Percentiles rank a stretch among this genome's conserved stretches.
phyloP scores from a whole-genome alignment of 2,888 invertebrate species.

The Drosophila trichaetosa region DNA sequence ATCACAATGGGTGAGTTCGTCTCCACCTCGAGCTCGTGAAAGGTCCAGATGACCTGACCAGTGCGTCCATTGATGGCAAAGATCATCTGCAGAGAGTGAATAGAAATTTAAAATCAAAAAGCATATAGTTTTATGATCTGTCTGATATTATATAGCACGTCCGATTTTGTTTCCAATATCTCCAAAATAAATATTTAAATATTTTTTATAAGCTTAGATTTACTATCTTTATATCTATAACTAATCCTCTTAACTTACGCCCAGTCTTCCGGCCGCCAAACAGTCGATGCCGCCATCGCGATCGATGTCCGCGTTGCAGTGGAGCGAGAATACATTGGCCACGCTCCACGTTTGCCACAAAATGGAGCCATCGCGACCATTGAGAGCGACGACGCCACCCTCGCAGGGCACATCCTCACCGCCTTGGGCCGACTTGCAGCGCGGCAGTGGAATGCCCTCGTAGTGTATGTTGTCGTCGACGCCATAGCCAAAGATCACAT shows the following conservation, averaged over 20 bases:
- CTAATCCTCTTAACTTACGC: constrained; percentile 85
- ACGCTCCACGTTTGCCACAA: constrained; percentile 91
- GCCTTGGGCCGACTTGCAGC: constrained; percentile 88
- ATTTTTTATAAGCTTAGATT: too few relatives aligned
- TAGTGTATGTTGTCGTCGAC: constrained; percentile 86
- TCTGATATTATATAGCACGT: neutral
- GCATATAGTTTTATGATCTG: neutral
- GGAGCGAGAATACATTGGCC: constrained; percentile 90
- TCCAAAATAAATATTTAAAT: neutral
- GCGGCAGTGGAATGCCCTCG: constrained; percentile 87
- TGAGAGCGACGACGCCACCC: constrained; percentile 91
- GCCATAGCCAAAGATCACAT: constrained; percentile 91
- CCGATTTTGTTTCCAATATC: neutral
- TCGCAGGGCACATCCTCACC: constrained; percentile 89
- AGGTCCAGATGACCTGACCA: constrained; percentile 89
- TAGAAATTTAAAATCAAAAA: neutral
- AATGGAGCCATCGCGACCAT: constrained; percentile 89
- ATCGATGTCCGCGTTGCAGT: constrained; percentile 90
- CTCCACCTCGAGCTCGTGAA: constrained; percentile 82
- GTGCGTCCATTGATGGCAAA: constrained; percentile 89
- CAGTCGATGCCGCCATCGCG: constrained; percentile 90
- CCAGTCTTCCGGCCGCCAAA: constrained; percentile 90
- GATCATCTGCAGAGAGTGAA: constrained; percentile 85
- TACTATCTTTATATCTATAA: neutral
- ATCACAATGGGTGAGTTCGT: constrained; percentile 85